Percentiles rank a stretch among this genome's conserved stretches.
Evolutionary conservation across 2,888 invertebrate genomes (phyloP).

Genomic region (Himalopsyche tibetana): DNA sequence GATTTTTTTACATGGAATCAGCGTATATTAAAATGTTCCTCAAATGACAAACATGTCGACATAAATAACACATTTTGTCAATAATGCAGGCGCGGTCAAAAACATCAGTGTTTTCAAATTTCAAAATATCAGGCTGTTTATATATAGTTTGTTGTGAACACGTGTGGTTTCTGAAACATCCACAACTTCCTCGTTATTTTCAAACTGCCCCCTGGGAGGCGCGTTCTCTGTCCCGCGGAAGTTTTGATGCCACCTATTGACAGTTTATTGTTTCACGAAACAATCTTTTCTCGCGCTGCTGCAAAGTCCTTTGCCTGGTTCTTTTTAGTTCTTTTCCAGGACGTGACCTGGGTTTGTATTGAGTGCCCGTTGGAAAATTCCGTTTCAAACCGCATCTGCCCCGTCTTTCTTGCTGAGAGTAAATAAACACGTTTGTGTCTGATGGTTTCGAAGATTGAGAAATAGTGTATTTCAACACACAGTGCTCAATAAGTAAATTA

Average conservation of each 20-base stretch:
- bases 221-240: slow-evolving; percentile 48
- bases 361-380: slow-evolving; percentile 33
- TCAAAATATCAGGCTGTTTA: too few species aligned
- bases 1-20: too few species aligned
- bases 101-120: too few species aligned
- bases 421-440: not conserved
- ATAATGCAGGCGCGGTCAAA: too few species aligned
- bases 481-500: too few species aligned
- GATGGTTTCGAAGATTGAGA: not conserved
- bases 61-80: too few species aligned
- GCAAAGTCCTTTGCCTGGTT: slow-evolving; percentile 15
- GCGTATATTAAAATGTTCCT: too few species aligned
- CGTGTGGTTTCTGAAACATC: not conserved
- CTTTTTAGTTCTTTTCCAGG: slow-evolving; percentile 49
- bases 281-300: slow-evolving; percentile 60
- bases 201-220: slow-evolving; percentile 40
- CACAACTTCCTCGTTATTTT: not conserved
- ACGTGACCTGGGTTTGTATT: slow-evolving; percentile 61
- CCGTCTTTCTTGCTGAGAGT: not conserved
- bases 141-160: too few species aligned
- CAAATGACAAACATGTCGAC: too few species aligned
- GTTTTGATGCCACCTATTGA: slow-evolving; percentile 64
- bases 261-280: slow-evolving; percentile 65
- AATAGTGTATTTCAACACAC: too few species aligned
- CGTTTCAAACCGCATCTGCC: slow-evolving; percentile 40